Evolutionary conservation across 2,113 vertebrate genomes (phyloP).

Genomic region (Drymodes brunneopygia): DNA sequence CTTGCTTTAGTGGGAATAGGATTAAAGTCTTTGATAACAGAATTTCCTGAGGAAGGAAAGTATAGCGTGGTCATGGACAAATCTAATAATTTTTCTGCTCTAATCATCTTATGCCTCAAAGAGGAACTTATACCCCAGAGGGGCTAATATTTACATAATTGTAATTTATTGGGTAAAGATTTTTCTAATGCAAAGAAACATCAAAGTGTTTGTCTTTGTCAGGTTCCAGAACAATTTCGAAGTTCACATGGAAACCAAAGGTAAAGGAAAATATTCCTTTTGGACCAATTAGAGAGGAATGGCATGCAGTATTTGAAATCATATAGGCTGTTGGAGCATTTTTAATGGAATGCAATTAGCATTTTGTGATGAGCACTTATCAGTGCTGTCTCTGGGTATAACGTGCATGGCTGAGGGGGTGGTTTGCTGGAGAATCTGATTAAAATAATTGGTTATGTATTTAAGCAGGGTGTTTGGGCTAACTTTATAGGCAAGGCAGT

Average conservation of each 20-base stretch:
- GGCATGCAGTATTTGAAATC: not conserved
- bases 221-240: slow-evolving; percentile 32
- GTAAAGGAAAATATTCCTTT: slow-evolving; percentile 10
- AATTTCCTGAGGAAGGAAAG: slow-evolving; percentile 52
- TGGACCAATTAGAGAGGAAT: not conserved
- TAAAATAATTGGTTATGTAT: slow-evolving; percentile 8
- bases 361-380: not conserved
- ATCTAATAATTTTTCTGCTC: slow-evolving; percentile 61
- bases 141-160: slow-evolving; percentile 65
- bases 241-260: not conserved
- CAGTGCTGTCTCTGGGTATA: not conserved
- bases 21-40: slow-evolving; percentile 52
- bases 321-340: not conserved
- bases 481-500: not conserved
- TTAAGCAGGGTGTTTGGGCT: not conserved
- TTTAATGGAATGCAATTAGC: not conserved
- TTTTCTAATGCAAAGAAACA: slow-evolving; percentile 20
- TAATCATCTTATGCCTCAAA: slow-evolving; percentile 58
- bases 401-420: not conserved
- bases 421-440: not conserved
- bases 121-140: slow-evolving; percentile 9
- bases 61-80: slow-evolving; percentile 31
- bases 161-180: slow-evolving; percentile 63
- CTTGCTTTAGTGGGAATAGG: slow-evolving; percentile 30
- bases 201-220: slow-evolving; percentile 61